A percentile compares a stretch with the other conserved stretches of the same genome.
phyloP scores from a whole-genome alignment of 2,797 vertebrate genomes.

The Geotrypetes seraphini region DNA sequence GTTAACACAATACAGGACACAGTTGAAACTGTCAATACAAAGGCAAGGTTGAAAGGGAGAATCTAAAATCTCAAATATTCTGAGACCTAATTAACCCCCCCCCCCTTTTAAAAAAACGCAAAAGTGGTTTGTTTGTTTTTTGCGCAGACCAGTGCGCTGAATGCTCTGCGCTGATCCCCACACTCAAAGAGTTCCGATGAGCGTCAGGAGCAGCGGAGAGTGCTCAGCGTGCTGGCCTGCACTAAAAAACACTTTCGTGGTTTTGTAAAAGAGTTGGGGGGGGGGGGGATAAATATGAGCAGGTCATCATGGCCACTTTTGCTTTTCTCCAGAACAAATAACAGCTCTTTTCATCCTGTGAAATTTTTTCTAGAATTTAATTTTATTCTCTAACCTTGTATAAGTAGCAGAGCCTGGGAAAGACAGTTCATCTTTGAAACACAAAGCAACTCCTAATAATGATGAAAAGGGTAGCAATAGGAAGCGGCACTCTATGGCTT shows the following conservation, averaged over 20 bases:
- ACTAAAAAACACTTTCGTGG: too few relatives aligned
- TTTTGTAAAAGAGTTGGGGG: too few relatives aligned
- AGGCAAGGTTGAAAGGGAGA: background rate
- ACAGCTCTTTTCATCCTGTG: slow-evolving; percentile 17
- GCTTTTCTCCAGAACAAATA: background rate
- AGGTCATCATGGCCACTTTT: background rate
- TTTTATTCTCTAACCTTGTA: slow-evolving; percentile 24
- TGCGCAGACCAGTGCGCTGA: too few relatives aligned
- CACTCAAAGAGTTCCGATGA: too few relatives aligned
- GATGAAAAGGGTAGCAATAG: background rate
- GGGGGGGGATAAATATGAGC: slow-evolving; percentile 9
- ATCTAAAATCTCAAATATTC: background rate
- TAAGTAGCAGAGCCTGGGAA: slow-evolving; percentile 1
- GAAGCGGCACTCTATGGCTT: too few relatives aligned
- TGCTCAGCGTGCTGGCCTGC: too few relatives aligned
- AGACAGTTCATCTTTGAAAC: background rate
- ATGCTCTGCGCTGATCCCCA: too few relatives aligned
- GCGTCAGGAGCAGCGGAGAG: too few relatives aligned
- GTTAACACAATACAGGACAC: background rate
- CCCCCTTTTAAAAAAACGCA: too few relatives aligned
- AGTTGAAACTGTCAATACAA: background rate
- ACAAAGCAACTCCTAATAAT: slow-evolving; percentile 3
- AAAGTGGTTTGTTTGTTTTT: too few relatives aligned
- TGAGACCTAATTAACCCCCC: too few relatives aligned
- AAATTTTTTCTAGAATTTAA: slow-evolving; percentile 9